Percentiles rank a stretch among this genome's conserved stretches.
Conservation (phyloP, 2,113 vertebrate species). For the Pardalotus punctatus region DNA sequence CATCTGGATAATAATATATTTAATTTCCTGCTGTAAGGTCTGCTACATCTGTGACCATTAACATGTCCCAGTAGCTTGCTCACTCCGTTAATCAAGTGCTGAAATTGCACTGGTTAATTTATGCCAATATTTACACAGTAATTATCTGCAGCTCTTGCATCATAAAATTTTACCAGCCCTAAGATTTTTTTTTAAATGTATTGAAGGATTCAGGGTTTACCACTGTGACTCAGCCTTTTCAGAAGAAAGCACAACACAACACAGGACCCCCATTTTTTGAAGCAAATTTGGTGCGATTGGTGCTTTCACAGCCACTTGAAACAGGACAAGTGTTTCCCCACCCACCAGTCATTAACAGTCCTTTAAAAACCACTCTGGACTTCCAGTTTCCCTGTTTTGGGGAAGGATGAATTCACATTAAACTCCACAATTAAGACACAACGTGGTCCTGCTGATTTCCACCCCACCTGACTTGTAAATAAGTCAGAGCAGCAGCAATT, state of each 20-base stretch:
- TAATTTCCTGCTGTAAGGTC: neutral
- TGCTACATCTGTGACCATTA: neutral
- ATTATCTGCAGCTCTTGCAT: neutral
- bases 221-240: neutral
- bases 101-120: neutral
- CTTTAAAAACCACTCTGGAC: neutral
- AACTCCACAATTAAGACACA: neutral
- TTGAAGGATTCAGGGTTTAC: neutral
- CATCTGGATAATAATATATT: neutral
- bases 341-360: rapidly evolving
- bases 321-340: neutral
- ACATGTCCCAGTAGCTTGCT: neutral
- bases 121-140: constrained; percentile 18
- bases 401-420: neutral
- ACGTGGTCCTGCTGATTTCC: neutral
- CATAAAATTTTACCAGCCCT: neutral
- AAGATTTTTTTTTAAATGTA: neutral
- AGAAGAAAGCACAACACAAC: neutral
- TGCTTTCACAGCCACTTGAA: rapidly evolving
- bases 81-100: constrained; percentile 27
- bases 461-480: neutral
- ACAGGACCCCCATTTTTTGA: no score
- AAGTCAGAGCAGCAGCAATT: neutral
- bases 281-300: neutral
- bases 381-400: neutral